A percentile compares a stretch with the other conserved stretches of the same genome.
Evolutionary conservation across 1,140 invertebrate genomes (phyloP).

Genomic region (Chironomus tepperi): DNA sequence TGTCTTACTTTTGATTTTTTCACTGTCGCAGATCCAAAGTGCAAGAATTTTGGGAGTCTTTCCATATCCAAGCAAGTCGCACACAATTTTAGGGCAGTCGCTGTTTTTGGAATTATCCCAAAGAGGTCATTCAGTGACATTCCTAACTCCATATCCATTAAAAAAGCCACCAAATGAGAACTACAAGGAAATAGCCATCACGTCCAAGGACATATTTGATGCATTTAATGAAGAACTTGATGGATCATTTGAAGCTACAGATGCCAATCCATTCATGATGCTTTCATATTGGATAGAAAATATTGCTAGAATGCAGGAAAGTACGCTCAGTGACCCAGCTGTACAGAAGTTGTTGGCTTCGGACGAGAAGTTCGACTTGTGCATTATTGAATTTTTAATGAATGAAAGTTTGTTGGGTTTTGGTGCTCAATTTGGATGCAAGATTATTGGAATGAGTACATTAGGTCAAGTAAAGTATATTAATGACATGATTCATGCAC

Average conservation of each 20-base stretch:
- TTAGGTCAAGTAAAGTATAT: conserved; percentile 28
- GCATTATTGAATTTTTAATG: conserved; percentile 29
- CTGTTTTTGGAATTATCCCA: conserved; percentile 36
- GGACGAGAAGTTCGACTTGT: conserved; percentile 30
- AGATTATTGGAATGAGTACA: conserved; percentile 28
- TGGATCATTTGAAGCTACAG: not conserved
- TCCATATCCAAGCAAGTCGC: conserved; percentile 37
- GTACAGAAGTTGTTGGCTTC: conserved; percentile 30
- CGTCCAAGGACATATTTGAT: not conserved
- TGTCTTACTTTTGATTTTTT: not conserved
- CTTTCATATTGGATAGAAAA: conserved; percentile 13
- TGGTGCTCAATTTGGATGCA: conserved; percentile 30
- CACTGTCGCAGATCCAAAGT: not conserved
- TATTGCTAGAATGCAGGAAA: not conserved
- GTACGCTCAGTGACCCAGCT: conserved; percentile 28
- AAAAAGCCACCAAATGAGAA: conserved; percentile 41
- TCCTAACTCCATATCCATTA: conserved; percentile 44
- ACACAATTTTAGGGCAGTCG: conserved; percentile 36
- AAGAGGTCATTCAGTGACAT: conserved; percentile 38
- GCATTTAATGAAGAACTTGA: not conserved
- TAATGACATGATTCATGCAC: conserved; percentile 29
- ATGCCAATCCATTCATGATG: not conserved
- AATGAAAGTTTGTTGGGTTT: conserved; percentile 31
- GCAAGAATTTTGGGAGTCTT: conserved; percentile 37
- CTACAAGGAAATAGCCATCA: conserved; percentile 39